Percentiles rank a stretch among this genome's conserved stretches.
phyloP scores from a whole-genome alignment of 1,140 invertebrate species.

The Drosophila watanabei region DNA sequence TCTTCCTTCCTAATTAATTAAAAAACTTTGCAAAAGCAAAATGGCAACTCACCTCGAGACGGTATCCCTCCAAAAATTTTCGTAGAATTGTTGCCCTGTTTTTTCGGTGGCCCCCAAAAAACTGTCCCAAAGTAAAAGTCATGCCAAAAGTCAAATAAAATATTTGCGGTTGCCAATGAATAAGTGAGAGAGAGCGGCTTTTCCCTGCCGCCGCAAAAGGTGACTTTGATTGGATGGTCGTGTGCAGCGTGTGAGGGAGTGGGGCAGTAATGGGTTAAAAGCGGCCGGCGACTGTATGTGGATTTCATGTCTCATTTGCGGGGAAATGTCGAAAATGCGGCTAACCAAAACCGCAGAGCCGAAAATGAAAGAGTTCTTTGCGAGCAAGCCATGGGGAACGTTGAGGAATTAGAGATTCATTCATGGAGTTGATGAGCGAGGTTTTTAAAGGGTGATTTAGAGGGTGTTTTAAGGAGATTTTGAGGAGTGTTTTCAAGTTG shows the following conservation, averaged over 20 bases:
- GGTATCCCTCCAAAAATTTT: constrained; percentile 22
- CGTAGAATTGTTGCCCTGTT: constrained; percentile 40
- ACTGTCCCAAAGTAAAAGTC: constrained; percentile 60
- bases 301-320: constrained; percentile 43
- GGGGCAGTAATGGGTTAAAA: constrained; percentile 24
- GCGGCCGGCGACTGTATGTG: background rate
- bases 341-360: constrained; percentile 30
- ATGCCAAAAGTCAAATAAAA: constrained; percentile 69
- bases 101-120: constrained; percentile 21
- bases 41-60: constrained; percentile 60
- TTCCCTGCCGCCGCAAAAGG: constrained; percentile 37
- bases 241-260: too few relatives aligned
- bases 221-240: constrained; percentile 43
- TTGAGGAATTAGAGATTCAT: constrained; percentile 5
- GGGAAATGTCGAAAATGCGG: constrained; percentile 36
- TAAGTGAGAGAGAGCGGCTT: constrained; percentile 46
- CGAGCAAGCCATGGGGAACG: background rate
- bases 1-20: constrained; percentile 78
- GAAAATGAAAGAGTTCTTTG: constrained; percentile 27
- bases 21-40: constrained; percentile 71
- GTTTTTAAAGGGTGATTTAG: background rate
- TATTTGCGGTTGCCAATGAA: constrained; percentile 63
- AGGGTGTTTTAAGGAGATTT: background rate
- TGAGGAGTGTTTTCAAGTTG: background rate
- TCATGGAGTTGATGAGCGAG: background rate